Evolutionary conservation across 2,797 vertebrate species (phyloP).

Genomic region (Scolopax bukidnonensis): DNA sequence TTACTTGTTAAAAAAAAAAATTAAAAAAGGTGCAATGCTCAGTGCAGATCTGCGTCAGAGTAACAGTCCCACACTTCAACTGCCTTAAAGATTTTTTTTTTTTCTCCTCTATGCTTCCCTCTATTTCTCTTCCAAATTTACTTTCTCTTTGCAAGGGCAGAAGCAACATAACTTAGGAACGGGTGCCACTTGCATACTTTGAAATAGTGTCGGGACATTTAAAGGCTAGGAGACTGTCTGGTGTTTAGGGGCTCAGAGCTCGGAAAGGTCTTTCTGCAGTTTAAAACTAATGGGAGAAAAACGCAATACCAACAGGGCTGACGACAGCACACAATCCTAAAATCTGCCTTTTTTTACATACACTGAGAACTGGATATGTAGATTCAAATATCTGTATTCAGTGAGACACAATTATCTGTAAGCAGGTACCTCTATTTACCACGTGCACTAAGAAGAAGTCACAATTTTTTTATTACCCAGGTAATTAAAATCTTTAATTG

Average conservation of each 20-base stretch:
- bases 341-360: not conserved
- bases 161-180: conserved; percentile 16
- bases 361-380: not conserved
- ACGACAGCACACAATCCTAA: not conserved
- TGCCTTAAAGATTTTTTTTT: not conserved
- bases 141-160: conserved; percentile 61
- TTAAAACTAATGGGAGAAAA: not conserved
- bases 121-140: conserved; percentile 41
- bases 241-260: not conserved
- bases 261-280: not conserved
- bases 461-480: not conserved
- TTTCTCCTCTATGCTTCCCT: not conserved
- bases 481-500: not conserved
- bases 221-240: not conserved
- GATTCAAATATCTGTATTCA: not conserved
- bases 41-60: not conserved
- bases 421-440: not conserved
- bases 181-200: conserved; percentile 61
- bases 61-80: not conserved
- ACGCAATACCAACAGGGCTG: not conserved
- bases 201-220: conserved; percentile 61
- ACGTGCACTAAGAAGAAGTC: not conserved
- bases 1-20: not conserved
- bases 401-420: not conserved
- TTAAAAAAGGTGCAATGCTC: too few relatives aligned